phyloP scores from a whole-genome alignment of 2,888 invertebrate species.

The Caenorhabditis sp. region DNA sequence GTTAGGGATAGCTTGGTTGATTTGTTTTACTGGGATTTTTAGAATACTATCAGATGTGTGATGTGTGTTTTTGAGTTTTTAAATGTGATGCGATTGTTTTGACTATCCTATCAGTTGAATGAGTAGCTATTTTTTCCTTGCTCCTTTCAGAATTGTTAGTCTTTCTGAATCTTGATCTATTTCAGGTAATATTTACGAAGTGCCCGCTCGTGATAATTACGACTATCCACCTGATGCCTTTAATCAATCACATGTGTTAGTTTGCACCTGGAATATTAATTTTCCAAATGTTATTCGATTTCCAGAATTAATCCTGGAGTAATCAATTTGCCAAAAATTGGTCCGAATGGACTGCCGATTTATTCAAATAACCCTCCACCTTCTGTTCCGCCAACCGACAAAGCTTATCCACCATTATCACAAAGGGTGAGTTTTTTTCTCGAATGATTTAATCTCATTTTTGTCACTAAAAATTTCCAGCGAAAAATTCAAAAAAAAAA shows the following conservation, averaged over 20 bases:
- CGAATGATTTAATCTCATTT: no score
- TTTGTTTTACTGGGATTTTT: no score
- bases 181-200: conserved; percentile 46
- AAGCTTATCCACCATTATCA: conserved; percentile 45
- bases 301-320: conserved; percentile 36
- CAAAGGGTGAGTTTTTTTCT: conserved; percentile 39
- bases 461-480: neutral
- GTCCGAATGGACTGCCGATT: conserved; percentile 53
- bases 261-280: neutral
- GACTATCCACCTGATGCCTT: conserved; percentile 45
- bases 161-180: neutral
- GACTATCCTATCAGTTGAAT: neutral
- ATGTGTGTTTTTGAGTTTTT: neutral
- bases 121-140: no score
- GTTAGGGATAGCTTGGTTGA: conserved; percentile 7
- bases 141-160: neutral
- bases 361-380: conserved; percentile 22
- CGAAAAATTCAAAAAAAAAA: no score
- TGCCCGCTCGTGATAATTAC: conserved; percentile 49
- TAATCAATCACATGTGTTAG: neutral
- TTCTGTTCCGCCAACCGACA: neutral
- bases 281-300: no score
- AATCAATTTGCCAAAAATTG: conserved; percentile 53
- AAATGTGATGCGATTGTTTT: neutral
- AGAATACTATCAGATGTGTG: neutral